Evolutionary conservation across 2,888 invertebrate species (phyloP), one percentile per base, ranked within the genome.

Genomic region (Macrosiphum euphorbiae): DNA sequence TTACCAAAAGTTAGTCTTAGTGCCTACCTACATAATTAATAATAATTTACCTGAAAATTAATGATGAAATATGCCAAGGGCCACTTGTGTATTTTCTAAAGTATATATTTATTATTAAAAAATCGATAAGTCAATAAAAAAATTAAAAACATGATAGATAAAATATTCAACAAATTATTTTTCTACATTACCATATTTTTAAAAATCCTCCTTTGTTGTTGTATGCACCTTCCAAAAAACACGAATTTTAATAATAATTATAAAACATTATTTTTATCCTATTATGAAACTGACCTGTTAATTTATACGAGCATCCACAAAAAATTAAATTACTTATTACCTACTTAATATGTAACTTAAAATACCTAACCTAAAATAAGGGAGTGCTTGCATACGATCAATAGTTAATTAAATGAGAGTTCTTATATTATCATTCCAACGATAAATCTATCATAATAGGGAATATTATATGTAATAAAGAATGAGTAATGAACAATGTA

Each of bases 81-180:
- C 67, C n/a, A 47, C 44, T 67, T n/a, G 16, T 67, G n/a, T n/a
- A 67, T n/a, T n/a, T 67, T n/a, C n/a, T 67, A 16, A 67, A 67
- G n/a, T 67, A 67, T n/a, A 67, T 16, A 67, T 67, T 13, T 67
- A n/a, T n/a, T n/a, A 67, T 4, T 67, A n/a, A n/a, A n/a, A n/a
- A 67, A n/a, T 67, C 13, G 67, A n/a, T n/a, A 67, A 67, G 16
- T 67, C n/a, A 67, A 67, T 67, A 67, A 67, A n/a, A n/a, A 67
- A 16, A n/a, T 67, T n/a, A 67, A n/a, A n/a, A n/a, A 67, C 13
- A 67, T 4, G 67, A 67, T n/a, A 7, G 67, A n/a, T 67, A n/a
- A n/a, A 67, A 67, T 67, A n/a, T 67, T n/a, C n/a, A 67, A 67
- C n/a, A n/a, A 67, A 67, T 67, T 67, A 67, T 67, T 67, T 67